Evolutionary conservation across 2,797 vertebrate species (phyloP), one percentile per base, ranked within the genome.

Genomic region (Hyperoplus immaculatus): DNA sequence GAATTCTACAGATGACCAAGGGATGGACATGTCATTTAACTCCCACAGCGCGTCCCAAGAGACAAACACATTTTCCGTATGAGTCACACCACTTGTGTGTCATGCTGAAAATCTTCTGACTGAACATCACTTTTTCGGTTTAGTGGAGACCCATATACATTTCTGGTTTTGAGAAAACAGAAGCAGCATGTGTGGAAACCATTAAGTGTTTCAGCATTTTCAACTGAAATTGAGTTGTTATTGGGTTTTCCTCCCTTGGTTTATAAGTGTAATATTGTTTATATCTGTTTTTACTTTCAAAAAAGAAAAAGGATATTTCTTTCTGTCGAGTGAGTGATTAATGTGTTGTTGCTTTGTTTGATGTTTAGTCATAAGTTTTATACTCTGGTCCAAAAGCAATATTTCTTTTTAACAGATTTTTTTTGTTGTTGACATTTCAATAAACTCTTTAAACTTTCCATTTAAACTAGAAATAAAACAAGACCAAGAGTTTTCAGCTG

Each of bases 41-140:
- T 93, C 92, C 65, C 87, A 83, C 39, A 90, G 69, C 38, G 81
- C 55, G 21, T 93, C 94, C 0, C 82, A 87, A 73, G 90, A 92
- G 47, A 96, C 94, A n/a, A 90, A 94, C 78, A 89, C 92, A 6
- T 95, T 95, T 75, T 94, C 94, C 49, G 86, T 95, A 65, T 96
- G 80, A 90, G 6, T 57, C 11, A 45, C 7, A 65, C 1, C 5
- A 57, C 1, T 6, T 1, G 1, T 10, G 18, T 3, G 0, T 42
- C 54, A 36, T 3, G 10, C 18, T 43, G 2, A 41, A 18, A 46
- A 2, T 29, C 29, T 29, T 29, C 0, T 29, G 1, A 3, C 15
- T 49, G 41, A n/a, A 7, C 46, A 43, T 50, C n/a, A 12, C 3
- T 36, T 29, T 41, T 60, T 56, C 9, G 6, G 42, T 43, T 29